Base-by-base conservation (phyloP, 1,140 invertebrate genomes). In the Pseudomyrmex flavicornis region DNA sequence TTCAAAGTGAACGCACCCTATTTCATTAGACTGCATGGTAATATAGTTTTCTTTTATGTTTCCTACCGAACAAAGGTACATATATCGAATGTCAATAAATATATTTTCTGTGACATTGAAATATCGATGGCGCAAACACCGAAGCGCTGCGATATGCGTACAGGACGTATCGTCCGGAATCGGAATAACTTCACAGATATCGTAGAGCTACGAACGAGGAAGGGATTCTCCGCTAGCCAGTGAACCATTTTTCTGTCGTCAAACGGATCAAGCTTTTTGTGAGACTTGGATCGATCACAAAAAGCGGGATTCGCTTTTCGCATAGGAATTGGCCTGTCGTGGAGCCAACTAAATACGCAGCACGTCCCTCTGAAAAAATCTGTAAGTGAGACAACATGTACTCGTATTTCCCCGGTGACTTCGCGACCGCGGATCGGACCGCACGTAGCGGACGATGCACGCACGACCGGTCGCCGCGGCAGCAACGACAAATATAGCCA, bases 261-360 rank as follows among this genome's bases (percentile, higher is more conserved):
- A 94, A 94, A 94, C 93, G 93, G 92, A 94, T 94, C 94, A 93
- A 92, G 93, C 93, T 94, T 94, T 94, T 93, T 93, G 93, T 94
- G 94, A 94, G 91, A 94, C 85, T 94, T 92, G 93, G 93, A 94
- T 94, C 93, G 90, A 85, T 94, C 94, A 94, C 93, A 94, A 94
- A 94, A 94, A 94, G 94, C 94, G 91, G 93, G 93, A 94, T 94
- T 94, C 94, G 93, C 93, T 94, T 94, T 94, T 94, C 94, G 94
- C 88, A 92, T 93, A 94, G 93, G 92, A 94, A 93, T 93, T 93
- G 92, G 93, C 91, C 88, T 89, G 88, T 85, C 83, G 76, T 80
- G 84, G 79, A 84, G 87, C 80, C 73, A 77, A 80, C 63, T 80
- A 54, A 59, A 72, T 35, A 72, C 70, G 83, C 84, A 87, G 87